phyloP scores from a whole-genome alignment of 2,888 invertebrate genomes.

The Fragum sueziense region DNA sequence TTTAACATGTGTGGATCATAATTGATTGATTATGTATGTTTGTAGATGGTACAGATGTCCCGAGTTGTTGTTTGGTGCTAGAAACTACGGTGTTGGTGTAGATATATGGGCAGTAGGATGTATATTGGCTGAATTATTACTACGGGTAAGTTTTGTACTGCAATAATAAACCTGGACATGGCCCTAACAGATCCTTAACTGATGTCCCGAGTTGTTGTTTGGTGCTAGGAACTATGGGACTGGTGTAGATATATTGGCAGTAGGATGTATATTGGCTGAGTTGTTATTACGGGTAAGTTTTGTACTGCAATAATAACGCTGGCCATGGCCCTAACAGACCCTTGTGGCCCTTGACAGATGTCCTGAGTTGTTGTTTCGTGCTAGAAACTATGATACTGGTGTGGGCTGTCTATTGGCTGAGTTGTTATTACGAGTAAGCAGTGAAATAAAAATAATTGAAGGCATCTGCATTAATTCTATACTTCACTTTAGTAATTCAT shows the following conservation, averaged over 20 bases:
- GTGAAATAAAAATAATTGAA: too few relatives aligned
- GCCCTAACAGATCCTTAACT: too few relatives aligned
- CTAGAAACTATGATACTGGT: slow-evolving; percentile 96
- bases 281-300: slow-evolving; percentile 85
- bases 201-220: slow-evolving; percentile 96
- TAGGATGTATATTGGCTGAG: slow-evolving; percentile 99
- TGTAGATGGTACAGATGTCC: slow-evolving; percentile 88
- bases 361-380: slow-evolving; percentile 97
- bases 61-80: slow-evolving; percentile 96
- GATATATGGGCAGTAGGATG: slow-evolving; percentile 99
- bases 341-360: too few relatives aligned
- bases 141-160: too few relatives aligned
- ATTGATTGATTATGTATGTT: too few relatives aligned
- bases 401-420: slow-evolving; percentile 99
- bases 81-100: slow-evolving; percentile 97
- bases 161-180: too few relatives aligned
- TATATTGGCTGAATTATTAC: slow-evolving; percentile 94
- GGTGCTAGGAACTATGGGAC: slow-evolving; percentile 97
- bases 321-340: too few relatives aligned
- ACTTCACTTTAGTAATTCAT: too few relatives aligned
- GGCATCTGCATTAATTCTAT: too few relatives aligned
- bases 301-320: too few relatives aligned
- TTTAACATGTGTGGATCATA: too few relatives aligned
- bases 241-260: slow-evolving; percentile 99
- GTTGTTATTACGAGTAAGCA: slow-evolving; percentile 85